Base-by-base conservation (phyloP, 2,113 vertebrate genomes). In the Ageneiosus marmoratus region DNA sequence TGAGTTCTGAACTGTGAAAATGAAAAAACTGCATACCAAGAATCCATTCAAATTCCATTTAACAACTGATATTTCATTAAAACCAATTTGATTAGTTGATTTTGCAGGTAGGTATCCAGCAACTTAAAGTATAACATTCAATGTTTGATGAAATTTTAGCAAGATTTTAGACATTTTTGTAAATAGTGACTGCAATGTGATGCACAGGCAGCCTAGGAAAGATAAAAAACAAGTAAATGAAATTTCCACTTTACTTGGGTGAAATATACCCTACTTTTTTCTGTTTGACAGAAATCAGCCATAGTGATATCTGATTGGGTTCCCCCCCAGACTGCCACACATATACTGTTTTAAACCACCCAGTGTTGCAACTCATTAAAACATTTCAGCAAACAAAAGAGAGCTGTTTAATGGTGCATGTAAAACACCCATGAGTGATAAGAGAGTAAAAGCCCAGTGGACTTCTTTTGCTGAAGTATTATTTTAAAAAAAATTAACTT, bases 381-480 rank as follows among this genome's bases (percentile, higher is more conserved):
- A 10, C 41, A 58, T 13, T 73, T 81, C 44, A 77, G 16, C 3
- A 73, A 55, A 76, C 24, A 74, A 74, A 72, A 67, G 9, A 1
- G 70, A 48, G 34, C 20, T n/a, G 8, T 41, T 41, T 15, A 37
- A 70, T 20, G 27, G 76, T 44, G 20, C 20, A 55, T 41, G 29
- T 44, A 12, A 80, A 37, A 51, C 58, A 53, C 80, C 3, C 27
- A 41, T 5, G 48, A 53, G 32, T n/a, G 29, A 34, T 63, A 29
- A 70, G n/a, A 15, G 79, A 76, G 34, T 50, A 34, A 63, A 76
- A 77, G 48, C 53, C 62, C 60, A 29, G 32, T 70, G 50, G 55
- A 69, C 55, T 75, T 79, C 48, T 86, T 83, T 46, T 83, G 85
- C 78, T 84, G 53, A 27, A n/a, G 16, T 62, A 22, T 32, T 34